Evolutionary conservation across 2,113 vertebrate genomes (phyloP), one percentile per base, ranked within the genome.

Genomic region (Entosphenus tridentatus): DNA sequence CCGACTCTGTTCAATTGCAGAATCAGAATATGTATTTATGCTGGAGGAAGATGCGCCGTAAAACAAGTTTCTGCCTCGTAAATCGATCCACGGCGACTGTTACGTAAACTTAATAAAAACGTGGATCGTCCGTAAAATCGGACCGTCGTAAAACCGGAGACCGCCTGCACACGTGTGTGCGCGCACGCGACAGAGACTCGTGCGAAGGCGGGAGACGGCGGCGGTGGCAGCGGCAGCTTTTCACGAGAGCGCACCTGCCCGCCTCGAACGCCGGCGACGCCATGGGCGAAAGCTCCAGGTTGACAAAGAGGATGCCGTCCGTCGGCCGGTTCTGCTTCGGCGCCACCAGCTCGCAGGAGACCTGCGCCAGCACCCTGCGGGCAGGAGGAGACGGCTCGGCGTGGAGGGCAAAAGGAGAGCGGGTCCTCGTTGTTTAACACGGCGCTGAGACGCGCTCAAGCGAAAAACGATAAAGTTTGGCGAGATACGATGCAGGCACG

Each of bases 261-360:
- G 82, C 78, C 74, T 98, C 89, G 78, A 98, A 95, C 16, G 82
- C 79, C 12, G 93, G 93, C 0, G 89, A 88, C 14, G 92, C 92
- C 89, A 98, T 89, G 0, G 88, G 85, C 1, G 91, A 95, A 69
- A 98, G 81, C 70, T 97, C 92, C 68, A 98, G 81, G 70, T 93
- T 95, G 73, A 91, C 89, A 75, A 90, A 90, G 72, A 97, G 78
- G 73, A 96, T 81, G 54, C 93, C 93, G 77, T 98, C 93, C 1
- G 87, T 89, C 8, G 93, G 88, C 57, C 92, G 83, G 18, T 72
- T 92, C 4, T 82, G 85, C 77, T 97, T 96, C 3, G 93, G 93
- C 71, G 83, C 71, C 68, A 93, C 87, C 68, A 98, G 83, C 70
- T 97, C 93, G 81, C 88, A 89, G 0, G 92, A 96, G 57, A 96